Percentiles rank a stretch among this genome's conserved stretches.
Conservation (phyloP, 2,113 vertebrate species). For the Euleptes europaea region DNA sequence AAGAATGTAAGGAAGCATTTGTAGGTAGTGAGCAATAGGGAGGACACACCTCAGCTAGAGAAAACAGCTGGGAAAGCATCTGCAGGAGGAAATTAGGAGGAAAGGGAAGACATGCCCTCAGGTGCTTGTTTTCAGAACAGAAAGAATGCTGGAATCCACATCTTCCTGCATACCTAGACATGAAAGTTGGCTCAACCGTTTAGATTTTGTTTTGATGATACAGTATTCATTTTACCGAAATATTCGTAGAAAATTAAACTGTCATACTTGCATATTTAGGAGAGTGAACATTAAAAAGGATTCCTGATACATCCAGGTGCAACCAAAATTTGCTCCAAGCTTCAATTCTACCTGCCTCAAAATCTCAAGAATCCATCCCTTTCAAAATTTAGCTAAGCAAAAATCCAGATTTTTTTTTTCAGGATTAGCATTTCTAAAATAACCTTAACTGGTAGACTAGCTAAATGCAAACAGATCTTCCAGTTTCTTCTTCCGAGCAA, state of each 20-base stretch:
- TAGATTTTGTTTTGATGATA: neutral
- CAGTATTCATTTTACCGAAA: neutral
- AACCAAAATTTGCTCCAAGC: conserved; percentile 11
- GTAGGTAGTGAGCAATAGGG: too few relatives aligned
- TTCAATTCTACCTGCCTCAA: neutral
- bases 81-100: too few relatives aligned
- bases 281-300: too few relatives aligned
- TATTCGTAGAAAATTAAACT: neutral
- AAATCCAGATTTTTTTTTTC: neutral
- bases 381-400: conserved; percentile 15
- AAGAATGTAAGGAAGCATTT: too few relatives aligned
- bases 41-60: too few relatives aligned
- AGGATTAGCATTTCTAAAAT: accelerated
- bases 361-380: conserved; percentile 25
- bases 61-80: too few relatives aligned
- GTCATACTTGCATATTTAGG: neutral
- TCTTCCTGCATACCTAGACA: too few relatives aligned
- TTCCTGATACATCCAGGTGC: conserved; percentile 35
- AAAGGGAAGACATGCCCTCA: too few relatives aligned
- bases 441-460: neutral
- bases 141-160: too few relatives aligned
- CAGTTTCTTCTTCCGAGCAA: conserved; percentile 14
- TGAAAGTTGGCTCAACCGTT: too few relatives aligned
- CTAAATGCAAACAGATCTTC: neutral
- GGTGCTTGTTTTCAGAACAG: too few relatives aligned